Evolutionary conservation across 1,140 invertebrate genomes (phyloP).

Genomic region (Zaprionus gabonicus): DNA sequence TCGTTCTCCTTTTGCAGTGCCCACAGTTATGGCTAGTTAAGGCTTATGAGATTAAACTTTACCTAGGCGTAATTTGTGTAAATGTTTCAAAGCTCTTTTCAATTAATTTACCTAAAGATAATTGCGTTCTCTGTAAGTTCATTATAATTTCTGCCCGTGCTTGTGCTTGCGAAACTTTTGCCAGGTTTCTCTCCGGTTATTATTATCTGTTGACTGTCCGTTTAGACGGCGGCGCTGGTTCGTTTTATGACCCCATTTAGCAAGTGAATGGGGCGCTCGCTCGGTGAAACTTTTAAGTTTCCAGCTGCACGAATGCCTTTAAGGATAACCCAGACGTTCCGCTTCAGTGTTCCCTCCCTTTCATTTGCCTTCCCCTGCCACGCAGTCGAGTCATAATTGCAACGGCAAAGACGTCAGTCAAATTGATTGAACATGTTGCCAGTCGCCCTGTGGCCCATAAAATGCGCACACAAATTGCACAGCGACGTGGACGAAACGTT

Average conservation of each 20-base stretch:
- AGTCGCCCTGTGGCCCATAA: constrained; percentile 28
- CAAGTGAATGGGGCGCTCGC: neutral
- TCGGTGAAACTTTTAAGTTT: neutral
- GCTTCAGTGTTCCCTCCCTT: no score
- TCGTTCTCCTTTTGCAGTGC: no score
- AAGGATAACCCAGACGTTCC: neutral
- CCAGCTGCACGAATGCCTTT: neutral
- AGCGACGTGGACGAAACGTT: neutral
- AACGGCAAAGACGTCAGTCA: constrained; percentile 37
- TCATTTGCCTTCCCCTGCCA: no score
- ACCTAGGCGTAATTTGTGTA: neutral
- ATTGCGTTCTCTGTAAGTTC: neutral
- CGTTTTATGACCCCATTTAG: neutral
- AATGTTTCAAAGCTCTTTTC: neutral
- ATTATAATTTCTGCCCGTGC: neutral
- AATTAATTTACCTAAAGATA: constrained; percentile 4
- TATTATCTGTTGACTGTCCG: neutral
- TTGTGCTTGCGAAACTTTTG: neutral
- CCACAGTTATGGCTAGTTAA: no score
- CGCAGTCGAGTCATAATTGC: constrained; percentile 26
- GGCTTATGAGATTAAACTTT: neutral
- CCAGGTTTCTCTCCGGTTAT: neutral
- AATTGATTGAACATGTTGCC: constrained; percentile 63
- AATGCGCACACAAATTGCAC: constrained; percentile 5
- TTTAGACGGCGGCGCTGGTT: neutral